Conservation (phyloP, 1,140 invertebrate species). For the Drosophila melanica region DNA sequence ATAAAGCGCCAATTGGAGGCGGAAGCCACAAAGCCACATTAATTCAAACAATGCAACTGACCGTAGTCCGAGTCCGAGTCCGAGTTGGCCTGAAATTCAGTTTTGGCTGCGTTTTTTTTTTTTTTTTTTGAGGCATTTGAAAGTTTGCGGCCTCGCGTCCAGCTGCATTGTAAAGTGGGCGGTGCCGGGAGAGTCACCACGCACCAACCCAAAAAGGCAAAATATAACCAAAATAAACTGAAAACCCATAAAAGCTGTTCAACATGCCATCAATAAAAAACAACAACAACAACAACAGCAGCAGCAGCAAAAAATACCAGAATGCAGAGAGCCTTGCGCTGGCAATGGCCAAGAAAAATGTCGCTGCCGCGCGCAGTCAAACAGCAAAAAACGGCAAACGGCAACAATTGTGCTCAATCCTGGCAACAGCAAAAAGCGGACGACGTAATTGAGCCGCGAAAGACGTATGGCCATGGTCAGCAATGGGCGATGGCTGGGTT, state of each 20-base stretch:
- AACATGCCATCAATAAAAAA: constrained; percentile 81
- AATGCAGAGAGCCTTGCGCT: constrained; percentile 4
- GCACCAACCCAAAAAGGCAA: constrained; percentile 39
- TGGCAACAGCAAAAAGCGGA: constrained; percentile 49
- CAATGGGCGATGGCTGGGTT: neutral
- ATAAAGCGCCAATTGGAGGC: constrained; percentile 68
- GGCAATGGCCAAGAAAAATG: constrained; percentile 73
- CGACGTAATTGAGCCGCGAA: constrained; percentile 76
- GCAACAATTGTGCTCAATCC: constrained; percentile 66
- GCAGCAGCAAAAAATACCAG: neutral
- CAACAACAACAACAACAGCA: neutral
- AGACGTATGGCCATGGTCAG: constrained; percentile 58
- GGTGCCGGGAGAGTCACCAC: constrained; percentile 37
- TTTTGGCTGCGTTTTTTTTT: constrained; percentile 1
- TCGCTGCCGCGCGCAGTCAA: constrained; percentile 64
- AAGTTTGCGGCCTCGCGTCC: constrained; percentile 55
- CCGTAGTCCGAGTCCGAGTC: neutral
- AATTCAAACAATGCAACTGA: constrained; percentile 67
- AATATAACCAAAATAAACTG: constrained; percentile 43
- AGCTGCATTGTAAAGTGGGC: constrained; percentile 75
- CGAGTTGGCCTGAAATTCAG: constrained; percentile 2
- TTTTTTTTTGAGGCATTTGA: constrained; percentile 51
- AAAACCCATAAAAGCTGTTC: constrained; percentile 80
- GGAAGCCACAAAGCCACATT: constrained; percentile 66
- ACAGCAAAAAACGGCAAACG: constrained; percentile 17